phyloP scores from a whole-genome alignment of 2,113 vertebrate species.

The Calyptommatus sinebrachiatus region DNA sequence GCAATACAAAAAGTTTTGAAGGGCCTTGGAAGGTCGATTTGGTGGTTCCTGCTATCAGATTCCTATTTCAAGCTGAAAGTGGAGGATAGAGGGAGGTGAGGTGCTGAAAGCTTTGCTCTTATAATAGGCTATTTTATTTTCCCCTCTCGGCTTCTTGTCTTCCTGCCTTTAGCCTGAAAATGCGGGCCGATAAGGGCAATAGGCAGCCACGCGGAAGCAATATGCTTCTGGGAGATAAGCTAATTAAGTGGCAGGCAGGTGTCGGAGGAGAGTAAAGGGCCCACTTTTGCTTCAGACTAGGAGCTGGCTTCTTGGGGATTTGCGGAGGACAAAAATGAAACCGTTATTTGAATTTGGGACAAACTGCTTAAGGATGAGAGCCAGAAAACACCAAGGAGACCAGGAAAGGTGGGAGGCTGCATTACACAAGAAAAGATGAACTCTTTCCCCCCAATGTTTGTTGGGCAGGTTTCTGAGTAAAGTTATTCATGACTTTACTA shows the following conservation, averaged over 20 bases:
- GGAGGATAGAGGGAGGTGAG: constrained; percentile 56
- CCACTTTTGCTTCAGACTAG: constrained; percentile 39
- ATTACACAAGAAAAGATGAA: too few relatives aligned
- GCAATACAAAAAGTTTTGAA: constrained; percentile 36
- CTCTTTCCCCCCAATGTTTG: neutral
- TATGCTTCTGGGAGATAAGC: constrained; percentile 60
- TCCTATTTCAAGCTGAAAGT: constrained; percentile 51
- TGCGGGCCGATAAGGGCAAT: constrained; percentile 55
- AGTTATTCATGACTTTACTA: neutral
- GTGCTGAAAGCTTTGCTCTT: constrained; percentile 51
- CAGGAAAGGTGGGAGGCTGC: rapidly evolving
- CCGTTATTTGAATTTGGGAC: constrained; percentile 9
- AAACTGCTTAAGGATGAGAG: neutral
- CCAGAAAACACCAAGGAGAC: neutral
- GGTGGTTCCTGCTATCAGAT: constrained; percentile 39
- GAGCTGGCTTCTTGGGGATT: constrained; percentile 45
- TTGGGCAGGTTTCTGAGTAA: neutral
- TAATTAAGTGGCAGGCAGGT: constrained; percentile 50
- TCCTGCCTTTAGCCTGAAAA: constrained; percentile 51
- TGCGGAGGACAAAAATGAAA: constrained; percentile 43
- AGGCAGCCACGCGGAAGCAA: constrained; percentile 49
- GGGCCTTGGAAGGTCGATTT: constrained; percentile 44
- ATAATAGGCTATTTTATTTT: constrained; percentile 58
- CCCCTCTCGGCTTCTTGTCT: constrained; percentile 59
- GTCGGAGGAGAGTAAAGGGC: constrained; percentile 44